Conservation (phyloP, 2,797 vertebrate species). For the Neostethus bicornis region DNA sequence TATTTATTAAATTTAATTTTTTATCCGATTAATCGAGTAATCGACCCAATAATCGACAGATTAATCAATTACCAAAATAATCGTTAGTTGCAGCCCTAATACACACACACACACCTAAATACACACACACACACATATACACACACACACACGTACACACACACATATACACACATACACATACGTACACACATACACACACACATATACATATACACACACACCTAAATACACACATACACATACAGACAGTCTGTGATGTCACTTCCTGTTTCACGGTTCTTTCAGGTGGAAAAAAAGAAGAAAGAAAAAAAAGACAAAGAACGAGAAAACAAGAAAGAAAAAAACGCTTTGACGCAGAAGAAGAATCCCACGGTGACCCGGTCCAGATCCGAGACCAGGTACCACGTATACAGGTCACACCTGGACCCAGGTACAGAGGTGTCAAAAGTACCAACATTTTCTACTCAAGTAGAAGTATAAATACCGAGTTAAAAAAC, state of each 20-base stretch:
- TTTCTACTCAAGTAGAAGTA: no score
- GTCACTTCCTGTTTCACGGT: not conserved
- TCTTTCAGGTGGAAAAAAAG: slow-evolving; percentile 80
- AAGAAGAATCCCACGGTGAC: slow-evolving; percentile 82
- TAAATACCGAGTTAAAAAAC: no score
- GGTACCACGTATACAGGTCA: slow-evolving; percentile 70
- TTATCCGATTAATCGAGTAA: no score
- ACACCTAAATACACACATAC: slow-evolving; percentile 14
- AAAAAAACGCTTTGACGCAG: slow-evolving; percentile 87
- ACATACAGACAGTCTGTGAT: not conserved
- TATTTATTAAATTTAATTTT: no score
- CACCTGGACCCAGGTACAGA: no score
- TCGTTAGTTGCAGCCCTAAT: no score
- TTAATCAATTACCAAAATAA: no score
- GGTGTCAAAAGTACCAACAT: no score
- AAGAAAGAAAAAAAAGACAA: slow-evolving; percentile 98
- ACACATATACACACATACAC: slow-evolving; percentile 16
- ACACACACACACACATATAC: slow-evolving; percentile 41
- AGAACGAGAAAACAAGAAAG: slow-evolving; percentile 92
- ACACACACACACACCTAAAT: slow-evolving; percentile 27
- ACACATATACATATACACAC: slow-evolving; percentile 41
- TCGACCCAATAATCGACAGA: no score
- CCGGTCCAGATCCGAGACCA: slow-evolving; percentile 73
- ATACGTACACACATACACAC: no score
- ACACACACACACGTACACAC: slow-evolving; percentile 15